phyloP scores from a whole-genome alignment of 2,888 invertebrate species.

The Copidosoma aretas region DNA sequence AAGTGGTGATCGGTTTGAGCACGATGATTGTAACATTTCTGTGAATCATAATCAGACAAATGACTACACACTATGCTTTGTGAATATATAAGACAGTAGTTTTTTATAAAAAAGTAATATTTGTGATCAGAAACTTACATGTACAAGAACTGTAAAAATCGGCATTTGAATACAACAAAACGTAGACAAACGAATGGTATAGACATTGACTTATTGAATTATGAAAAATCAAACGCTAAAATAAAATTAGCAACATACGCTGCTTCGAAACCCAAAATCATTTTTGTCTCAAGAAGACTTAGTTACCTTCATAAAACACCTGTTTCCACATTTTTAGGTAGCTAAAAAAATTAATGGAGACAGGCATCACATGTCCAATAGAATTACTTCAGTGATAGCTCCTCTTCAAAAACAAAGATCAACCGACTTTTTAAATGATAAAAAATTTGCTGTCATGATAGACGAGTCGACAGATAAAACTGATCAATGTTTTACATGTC shows the following conservation, averaged over 20 bases:
- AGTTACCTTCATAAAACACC: slow-evolving; percentile 43
- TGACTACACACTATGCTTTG: too few species aligned
- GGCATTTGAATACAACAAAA: too few species aligned
- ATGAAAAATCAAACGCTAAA: background rate
- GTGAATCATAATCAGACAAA: too few species aligned
- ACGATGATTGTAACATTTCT: too few species aligned
- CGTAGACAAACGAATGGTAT: too few species aligned
- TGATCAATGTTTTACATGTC: slow-evolving; percentile 39
- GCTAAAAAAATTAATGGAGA: slow-evolving; percentile 44
- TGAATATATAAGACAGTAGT: too few species aligned
- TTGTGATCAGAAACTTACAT: too few species aligned
- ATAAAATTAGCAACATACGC: background rate
- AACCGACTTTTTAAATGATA: slow-evolving; percentile 41
- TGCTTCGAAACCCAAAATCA: slow-evolving; percentile 16
- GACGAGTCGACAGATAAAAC: slow-evolving; percentile 49
- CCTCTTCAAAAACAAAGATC: slow-evolving; percentile 44
- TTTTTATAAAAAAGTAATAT: too few species aligned
- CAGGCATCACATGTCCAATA: background rate
- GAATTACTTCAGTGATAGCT: slow-evolving; percentile 41
- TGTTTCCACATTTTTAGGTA: slow-evolving; percentile 47
- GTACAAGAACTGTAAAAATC: too few species aligned
- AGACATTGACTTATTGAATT: background rate
- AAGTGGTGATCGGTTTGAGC: too few species aligned
- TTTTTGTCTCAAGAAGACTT: slow-evolving; percentile 35
- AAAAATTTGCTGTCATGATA: slow-evolving; percentile 47